A percentile compares a stretch with the other conserved stretches of the same genome.
Evolutionary conservation across 2,797 vertebrate species (phyloP).

Genomic region (Pantherophis alleghaniensis): DNA sequence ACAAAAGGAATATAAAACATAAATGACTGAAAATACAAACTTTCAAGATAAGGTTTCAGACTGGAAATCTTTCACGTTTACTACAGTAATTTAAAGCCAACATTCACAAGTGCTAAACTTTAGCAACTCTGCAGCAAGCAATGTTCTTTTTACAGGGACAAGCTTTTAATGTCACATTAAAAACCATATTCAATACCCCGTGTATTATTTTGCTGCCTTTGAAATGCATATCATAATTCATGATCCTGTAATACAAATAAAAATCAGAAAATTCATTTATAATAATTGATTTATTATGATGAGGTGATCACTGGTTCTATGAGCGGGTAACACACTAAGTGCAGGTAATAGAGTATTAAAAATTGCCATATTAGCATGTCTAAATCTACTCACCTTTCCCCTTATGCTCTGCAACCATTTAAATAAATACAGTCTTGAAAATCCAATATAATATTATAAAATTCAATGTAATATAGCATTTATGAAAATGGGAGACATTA

Average conservation of each 20-base stretch:
- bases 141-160: not conserved
- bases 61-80: conserved; percentile 7
- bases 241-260: not conserved
- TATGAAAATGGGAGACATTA: conserved; percentile 56
- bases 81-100: not conserved
- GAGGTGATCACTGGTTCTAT: not conserved
- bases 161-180: conserved; percentile 7
- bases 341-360: not conserved
- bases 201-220: not conserved
- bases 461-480: not conserved
- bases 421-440: not conserved
- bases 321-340: not conserved
- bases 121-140: conserved; percentile 25
- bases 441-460: not conserved
- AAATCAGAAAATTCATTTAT: not conserved
- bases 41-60: conserved; percentile 23
- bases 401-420: not conserved
- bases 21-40: conserved; percentile 19
- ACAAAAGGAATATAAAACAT: conserved; percentile 21
- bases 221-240: not conserved
- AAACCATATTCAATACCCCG: not conserved
- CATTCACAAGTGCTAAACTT: not conserved
- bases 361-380: not conserved
- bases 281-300: not conserved
- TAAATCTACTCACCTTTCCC: not conserved